Base-by-base conservation (phyloP, 64 coral and sea anemone genomes). In the Dendrophyllia cribrosa region DNA sequence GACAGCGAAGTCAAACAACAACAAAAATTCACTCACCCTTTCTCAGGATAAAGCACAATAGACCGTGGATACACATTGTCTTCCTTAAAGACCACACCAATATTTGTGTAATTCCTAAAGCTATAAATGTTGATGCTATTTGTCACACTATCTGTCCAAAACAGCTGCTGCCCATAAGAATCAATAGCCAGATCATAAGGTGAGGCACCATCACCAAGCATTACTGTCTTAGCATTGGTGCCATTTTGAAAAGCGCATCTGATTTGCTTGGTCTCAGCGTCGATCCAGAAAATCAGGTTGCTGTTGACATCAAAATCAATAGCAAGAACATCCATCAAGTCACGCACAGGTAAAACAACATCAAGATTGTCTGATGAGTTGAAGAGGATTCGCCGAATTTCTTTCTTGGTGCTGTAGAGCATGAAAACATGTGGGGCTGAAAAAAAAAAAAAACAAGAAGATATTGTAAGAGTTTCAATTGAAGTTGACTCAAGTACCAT, bases 161-260 rank as follows among this genome's bases (percentile, higher is more conserved):
- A 96, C 17, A 99, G 60, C 48, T 96, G 97, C 15, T 87, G 72
- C 0, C 94, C 97, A 51, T 96, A 99, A 0, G 97, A 76, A 43
- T 99, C 97, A 19, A 99, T 80, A 13, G 97, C 94, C 3, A 99
- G 77, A 70, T 99, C 97, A 64, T 53, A 93, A 11, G 97, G 97
- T 9, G 72, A 76, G 1, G 80, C 83, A n/a, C 43, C 83, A 5
- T 59, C 16, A 23, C 65, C 66, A 14, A 64, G 43, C 0, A 72
- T 67, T 2, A 95, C 61, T 14, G 34, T 52, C 49, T 75, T 69
- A 2, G 34, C 19, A 19, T 56, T 45, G 11, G 94, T 88, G 9
- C 97, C 97, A 46, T 99, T 94, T 61, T 89, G 76, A 61, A 66
- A 94, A 12, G 89, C 77, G 64, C 88, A 83, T 64, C 49, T 88